Conservation (phyloP, 2,797 vertebrate genomes). For the Acanthis flammea region DNA sequence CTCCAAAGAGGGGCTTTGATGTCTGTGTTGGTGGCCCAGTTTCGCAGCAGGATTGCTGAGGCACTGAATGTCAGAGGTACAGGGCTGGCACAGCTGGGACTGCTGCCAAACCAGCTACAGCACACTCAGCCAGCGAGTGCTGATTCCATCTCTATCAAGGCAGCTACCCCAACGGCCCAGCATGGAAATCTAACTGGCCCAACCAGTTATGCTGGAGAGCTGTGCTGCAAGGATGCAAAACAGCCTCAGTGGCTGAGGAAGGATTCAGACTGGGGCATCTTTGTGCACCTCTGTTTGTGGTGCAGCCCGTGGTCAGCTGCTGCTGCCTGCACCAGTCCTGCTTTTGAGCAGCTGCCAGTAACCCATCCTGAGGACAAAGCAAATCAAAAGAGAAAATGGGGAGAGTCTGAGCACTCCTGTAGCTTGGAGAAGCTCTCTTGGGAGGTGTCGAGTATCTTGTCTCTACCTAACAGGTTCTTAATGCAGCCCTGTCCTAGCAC, state of each 20-base stretch:
- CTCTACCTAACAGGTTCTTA: background rate
- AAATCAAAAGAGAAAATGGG: background rate
- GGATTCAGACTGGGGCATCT: background rate
- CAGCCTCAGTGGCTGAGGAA: background rate
- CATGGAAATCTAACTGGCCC: background rate
- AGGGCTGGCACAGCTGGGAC: background rate
- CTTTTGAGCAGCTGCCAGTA: background rate
- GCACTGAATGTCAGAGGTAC: conserved; percentile 11
- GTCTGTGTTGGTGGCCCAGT: background rate
- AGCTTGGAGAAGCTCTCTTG: background rate
- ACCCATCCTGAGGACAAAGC: background rate
- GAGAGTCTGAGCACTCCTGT: background rate
- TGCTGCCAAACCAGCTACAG: conserved; percentile 8
- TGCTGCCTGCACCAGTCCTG: background rate
- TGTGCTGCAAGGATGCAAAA: background rate
- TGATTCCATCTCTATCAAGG: background rate
- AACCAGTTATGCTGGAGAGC: background rate
- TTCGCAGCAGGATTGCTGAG: background rate
- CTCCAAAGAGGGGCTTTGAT: background rate
- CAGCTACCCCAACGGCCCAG: accelerated
- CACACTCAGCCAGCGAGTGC: background rate
- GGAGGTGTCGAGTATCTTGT: background rate
- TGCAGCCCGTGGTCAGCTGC: background rate
- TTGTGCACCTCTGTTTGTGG: background rate
- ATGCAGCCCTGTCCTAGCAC: background rate